These are phyloP conservation scores for Microtus ochrogaster DNA, from an alignment of 2,113 vertebrate genomes.

Conservation along the genomic window DNA sequence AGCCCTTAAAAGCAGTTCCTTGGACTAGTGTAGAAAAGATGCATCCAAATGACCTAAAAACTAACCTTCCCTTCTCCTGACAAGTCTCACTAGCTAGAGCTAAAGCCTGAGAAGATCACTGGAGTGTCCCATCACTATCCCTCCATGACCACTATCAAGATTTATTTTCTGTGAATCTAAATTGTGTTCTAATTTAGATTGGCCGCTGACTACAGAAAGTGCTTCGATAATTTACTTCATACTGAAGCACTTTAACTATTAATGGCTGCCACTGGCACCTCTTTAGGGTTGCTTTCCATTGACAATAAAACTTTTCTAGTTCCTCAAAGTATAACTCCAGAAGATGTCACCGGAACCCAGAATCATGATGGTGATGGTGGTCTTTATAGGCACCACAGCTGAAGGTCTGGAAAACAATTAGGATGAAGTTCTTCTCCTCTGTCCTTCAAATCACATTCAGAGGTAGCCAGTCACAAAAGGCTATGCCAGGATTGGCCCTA, in stretches of 20 bases:
- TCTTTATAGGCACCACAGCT: background rate
- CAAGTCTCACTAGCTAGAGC: background rate
- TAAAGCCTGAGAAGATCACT: background rate
- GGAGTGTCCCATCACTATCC: background rate
- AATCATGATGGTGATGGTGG: background rate
- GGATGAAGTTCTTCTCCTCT: constrained; percentile 18
- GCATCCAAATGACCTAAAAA: background rate
- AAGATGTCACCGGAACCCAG: background rate
- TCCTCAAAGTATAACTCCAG: background rate
- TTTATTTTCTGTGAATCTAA: background rate
- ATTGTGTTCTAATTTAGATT: background rate
- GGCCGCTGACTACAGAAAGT: background rate
- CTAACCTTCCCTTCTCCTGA: background rate
- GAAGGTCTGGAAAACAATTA: background rate
- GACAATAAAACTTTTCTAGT: background rate
- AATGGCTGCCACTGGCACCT: background rate
- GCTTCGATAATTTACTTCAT: background rate
- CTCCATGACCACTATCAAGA: background rate
- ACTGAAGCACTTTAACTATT: background rate
- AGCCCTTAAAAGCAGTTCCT: constrained; percentile 15
- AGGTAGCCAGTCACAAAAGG: background rate
- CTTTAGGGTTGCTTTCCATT: constrained; percentile 6
- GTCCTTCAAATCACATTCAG: constrained; percentile 36
- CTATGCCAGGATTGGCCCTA: background rate
- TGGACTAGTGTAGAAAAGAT: background rate